Base-by-base conservation (phyloP, 1,140 invertebrate species). In the Chironomus striatipennis region DNA sequence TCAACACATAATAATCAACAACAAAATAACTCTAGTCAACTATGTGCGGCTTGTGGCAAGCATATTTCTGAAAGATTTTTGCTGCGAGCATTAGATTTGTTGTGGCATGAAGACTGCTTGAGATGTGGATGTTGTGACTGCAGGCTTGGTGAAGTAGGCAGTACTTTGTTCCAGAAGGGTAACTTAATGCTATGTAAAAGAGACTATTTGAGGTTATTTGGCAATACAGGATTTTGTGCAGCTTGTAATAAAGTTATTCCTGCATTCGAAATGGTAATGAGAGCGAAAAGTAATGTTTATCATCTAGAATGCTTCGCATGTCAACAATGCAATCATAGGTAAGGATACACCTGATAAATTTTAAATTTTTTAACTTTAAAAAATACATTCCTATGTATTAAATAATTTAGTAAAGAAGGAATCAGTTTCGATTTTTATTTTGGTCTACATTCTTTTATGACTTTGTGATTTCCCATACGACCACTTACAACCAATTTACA, bases 251-350 rank as follows among this genome's bases (percentile, higher is more conserved):
- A 98, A 86, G 93, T 95, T 79, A 98, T 99, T 83, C 97, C 97
- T 5, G 96, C 96, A 67, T 98, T 98, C 82, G 97, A 98, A 84
- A 97, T 98, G 95, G 97, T 98, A 75, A 99, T 99, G 97, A 87
- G 96, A 78, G 96, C 96, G 15, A 91, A 94, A 81, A 93, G 89
- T 80, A 98, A 98, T 82, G 96, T 98, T 64, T 98, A 98, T 83
- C 97, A 98, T 83, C 86, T 99, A 76, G 96, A 98, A 82, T 99
- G 97, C 84, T 99, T 99, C 83, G 96, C 96, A 67, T 99, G 97
- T 83, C 96, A 98, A 83, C 94, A 98, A 83, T 99, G 97, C 83
- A 97, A 96, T 85, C 95, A 98, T 84, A 95, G 96, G 97, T 98
- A 82, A 88, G 86, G 84, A 57, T 34, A 34, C 5, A 34, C n/a